A percentile compares a stretch with the other conserved stretches of the same genome.
These are phyloP conservation scores for Novumbra hubbsi DNA, from an alignment of 2,797 vertebrate species.

Conservation along the genomic window DNA sequence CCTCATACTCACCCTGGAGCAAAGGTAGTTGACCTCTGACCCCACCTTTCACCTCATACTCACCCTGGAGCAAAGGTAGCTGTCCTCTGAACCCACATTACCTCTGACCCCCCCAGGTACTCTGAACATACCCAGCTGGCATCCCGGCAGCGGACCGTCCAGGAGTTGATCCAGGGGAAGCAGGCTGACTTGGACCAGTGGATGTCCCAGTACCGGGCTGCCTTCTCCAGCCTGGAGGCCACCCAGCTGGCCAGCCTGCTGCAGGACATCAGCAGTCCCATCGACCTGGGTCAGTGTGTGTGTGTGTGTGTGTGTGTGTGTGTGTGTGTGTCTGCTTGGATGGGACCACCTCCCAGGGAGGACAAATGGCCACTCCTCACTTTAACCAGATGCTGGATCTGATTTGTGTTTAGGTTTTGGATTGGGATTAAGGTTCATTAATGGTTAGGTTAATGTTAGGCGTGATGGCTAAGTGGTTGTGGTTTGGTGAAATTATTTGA, in stretches of 20 bases:
- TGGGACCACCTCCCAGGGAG: no score
- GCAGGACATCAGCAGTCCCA: slow-evolving; percentile 95
- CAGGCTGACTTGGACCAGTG: slow-evolving; percentile 94
- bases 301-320: not conserved
- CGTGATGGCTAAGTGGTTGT: no score
- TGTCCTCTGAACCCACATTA: not conserved
- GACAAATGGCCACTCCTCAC: no score
- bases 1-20: slow-evolving; percentile 87
- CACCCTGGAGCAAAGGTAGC: not conserved
- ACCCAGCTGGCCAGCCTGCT: slow-evolving; percentile 94
- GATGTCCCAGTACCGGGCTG: slow-evolving; percentile 96
- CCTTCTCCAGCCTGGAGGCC: slow-evolving; percentile 92
- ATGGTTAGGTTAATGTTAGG: no score
- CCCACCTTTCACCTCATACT: not conserved
- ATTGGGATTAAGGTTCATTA: no score
- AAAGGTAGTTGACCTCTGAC: slow-evolving; percentile 68
- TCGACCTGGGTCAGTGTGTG: slow-evolving; percentile 85
- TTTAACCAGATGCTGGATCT: no score
- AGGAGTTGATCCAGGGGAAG: slow-evolving; percentile 95
- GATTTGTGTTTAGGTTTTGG: no score
- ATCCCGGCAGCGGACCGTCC: slow-evolving; percentile 90
- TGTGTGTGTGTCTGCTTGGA: not conserved
- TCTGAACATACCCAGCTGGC: slow-evolving; percentile 96
- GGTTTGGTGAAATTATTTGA: no score
- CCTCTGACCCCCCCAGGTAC: slow-evolving; percentile 72